Base-by-base conservation (phyloP, 2,888 invertebrate species). In the Mamestra brassicae region DNA sequence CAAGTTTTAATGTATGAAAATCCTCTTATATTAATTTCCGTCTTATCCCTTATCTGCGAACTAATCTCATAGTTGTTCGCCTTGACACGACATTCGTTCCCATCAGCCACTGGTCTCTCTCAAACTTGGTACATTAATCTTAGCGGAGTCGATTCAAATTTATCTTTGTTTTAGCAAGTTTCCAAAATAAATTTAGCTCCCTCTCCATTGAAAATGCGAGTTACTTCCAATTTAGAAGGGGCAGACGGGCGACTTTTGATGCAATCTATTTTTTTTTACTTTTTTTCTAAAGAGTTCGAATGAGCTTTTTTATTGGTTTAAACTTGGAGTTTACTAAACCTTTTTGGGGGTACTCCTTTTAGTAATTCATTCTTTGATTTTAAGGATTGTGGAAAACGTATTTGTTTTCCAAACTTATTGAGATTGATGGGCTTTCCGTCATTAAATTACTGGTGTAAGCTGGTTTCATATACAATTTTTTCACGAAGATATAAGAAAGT, bases 81-180 rank as follows among this genome's bases (percentile, higher is more conserved):
- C 64, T 81, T 81, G 81, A 85, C 82, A 79, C 78, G 87, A 80
- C 81, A 83, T 84, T 85, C 77, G 83, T 85, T 74, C 75, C 74
- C 83, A 87, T 86, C 87, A 85, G 58, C 74, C 64, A 75, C 65
- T 65, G 81, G 86, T 86, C 86, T 76, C 81, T 89, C 80, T 76
- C 81, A 80, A 92, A 92, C 89, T 91, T 92, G 60, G 80, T 58
- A 87, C 93, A 94, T 94, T 93, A 93, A 94, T 93, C 93, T 94
- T 89, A 68, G 62, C 69, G 72, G 81, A 91, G 91, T 91, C 93
- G 90, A 93, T 92, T 93, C 90, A 90, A 92, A 93, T 92, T 92
- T 92, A 93, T 93, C 93, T 93, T 93, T 93, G 93, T 92, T 93
- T 92, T 89, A 92, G 85, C 88, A 91, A 93, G 89, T 93, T 92